A percentile compares a stretch with the other conserved stretches of the same genome.
phyloP scores from a whole-genome alignment of 2,888 invertebrate species.

The Nysson spinosus region DNA sequence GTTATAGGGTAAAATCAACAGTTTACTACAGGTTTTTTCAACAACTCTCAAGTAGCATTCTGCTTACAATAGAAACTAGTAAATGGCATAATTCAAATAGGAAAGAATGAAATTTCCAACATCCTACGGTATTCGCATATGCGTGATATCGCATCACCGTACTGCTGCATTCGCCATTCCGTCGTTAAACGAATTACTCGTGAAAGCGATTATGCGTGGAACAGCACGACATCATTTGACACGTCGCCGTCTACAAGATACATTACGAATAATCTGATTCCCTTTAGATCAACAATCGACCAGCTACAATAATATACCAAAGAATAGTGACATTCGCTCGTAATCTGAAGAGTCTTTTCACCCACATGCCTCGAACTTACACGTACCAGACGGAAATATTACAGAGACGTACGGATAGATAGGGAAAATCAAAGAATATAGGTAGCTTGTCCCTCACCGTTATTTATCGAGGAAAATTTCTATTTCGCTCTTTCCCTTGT shows the following conservation, averaged over 20 bases:
- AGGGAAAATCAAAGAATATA: constrained; percentile 29
- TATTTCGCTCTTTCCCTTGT: constrained; percentile 8
- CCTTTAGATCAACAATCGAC: background rate
- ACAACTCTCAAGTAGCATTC: too few relatives aligned
- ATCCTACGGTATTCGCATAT: constrained; percentile 10
- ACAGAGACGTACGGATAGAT: constrained; percentile 1
- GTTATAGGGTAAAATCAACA: too few relatives aligned
- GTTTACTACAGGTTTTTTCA: too few relatives aligned
- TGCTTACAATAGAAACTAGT: background rate
- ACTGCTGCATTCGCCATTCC: constrained; percentile 34
- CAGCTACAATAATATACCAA: background rate
- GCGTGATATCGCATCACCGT: constrained; percentile 14
- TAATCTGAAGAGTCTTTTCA: background rate
- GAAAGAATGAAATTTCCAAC: constrained; percentile 2
- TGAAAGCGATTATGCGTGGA: constrained; percentile 51
- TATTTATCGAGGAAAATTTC: constrained; percentile 24
- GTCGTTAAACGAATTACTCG: constrained; percentile 50
- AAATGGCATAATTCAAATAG: background rate
- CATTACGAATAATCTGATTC: constrained; percentile 3
- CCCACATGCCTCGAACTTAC: constrained; percentile 32
- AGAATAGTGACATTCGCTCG: background rate
- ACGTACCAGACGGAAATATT: constrained; percentile 16
- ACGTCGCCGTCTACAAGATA: constrained; percentile 36
- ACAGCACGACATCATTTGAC: constrained; percentile 46
- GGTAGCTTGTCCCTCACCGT: constrained; percentile 48